These are phyloP conservation scores for Phyllopteryx taeniolatus DNA, from an alignment of 2,113 vertebrate genomes.

Conservation along the genomic window DNA sequence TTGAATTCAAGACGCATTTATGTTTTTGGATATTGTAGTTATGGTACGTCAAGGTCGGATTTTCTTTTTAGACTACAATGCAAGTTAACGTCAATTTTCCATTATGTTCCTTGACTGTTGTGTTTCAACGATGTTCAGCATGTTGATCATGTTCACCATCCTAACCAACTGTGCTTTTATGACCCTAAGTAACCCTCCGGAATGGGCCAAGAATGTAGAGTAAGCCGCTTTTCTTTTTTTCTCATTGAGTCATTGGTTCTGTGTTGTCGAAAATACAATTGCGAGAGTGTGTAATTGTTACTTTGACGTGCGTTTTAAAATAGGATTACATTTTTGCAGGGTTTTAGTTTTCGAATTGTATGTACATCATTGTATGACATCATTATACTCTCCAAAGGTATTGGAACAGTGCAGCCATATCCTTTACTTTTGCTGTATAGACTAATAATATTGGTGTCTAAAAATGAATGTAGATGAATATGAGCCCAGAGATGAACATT, in stretches of 20 bases:
- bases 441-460: no score
- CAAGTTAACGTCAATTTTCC: neutral
- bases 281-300: neutral
- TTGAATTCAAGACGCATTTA: neutral
- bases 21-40: neutral
- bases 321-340: no score
- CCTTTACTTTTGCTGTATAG: no score
- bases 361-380: no score
- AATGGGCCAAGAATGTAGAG: conserved; percentile 99
- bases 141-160: conserved; percentile 99
- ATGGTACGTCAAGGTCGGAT: neutral
- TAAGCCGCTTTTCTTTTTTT: conserved; percentile 73
- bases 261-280: neutral
- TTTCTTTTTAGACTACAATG: neutral
- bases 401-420: no score
- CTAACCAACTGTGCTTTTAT: conserved; percentile 99
- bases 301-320: no score
- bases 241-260: neutral
- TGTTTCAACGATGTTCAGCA: conserved; percentile 88
- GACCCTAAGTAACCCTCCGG: conserved; percentile 93
- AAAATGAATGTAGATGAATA: no score
- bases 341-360: no score
- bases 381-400: no score
- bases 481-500: no score
- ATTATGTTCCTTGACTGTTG: conserved; percentile 79